phyloP scores from a whole-genome alignment of 2,113 vertebrate genomes.

The Edolisoma coerulescens region DNA sequence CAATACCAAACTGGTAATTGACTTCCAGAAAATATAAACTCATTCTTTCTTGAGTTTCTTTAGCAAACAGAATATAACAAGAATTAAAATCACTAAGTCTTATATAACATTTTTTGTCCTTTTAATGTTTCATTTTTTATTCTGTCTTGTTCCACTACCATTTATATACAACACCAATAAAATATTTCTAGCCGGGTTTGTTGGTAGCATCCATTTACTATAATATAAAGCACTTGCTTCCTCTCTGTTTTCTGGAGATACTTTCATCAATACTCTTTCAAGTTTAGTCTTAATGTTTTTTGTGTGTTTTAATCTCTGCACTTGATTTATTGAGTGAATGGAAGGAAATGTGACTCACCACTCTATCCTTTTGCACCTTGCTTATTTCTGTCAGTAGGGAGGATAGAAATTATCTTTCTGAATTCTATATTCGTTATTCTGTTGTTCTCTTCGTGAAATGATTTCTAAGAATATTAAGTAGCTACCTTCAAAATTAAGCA shows the following conservation, averaged over 20 bases:
- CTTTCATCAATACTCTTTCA: slow-evolving; percentile 2
- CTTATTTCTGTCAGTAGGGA: not conserved
- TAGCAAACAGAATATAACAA: not conserved
- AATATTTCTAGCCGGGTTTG: not conserved
- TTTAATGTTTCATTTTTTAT: not conserved
- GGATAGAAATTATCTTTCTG: not conserved
- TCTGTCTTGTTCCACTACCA: not conserved
- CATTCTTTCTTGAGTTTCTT: not conserved
- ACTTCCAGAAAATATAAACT: not conserved
- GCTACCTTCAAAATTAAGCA: not conserved
- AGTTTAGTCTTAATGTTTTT: not conserved
- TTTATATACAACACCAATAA: not conserved
- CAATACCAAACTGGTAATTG: not conserved
- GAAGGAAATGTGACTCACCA: not conserved
- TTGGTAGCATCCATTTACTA: not conserved
- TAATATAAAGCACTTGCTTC: not conserved
- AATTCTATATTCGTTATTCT: not conserved
- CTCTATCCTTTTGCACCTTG: not conserved
- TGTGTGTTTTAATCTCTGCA: not conserved
- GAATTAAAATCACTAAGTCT: not conserved
- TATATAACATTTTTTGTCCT: not conserved
- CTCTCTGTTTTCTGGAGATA: not conserved
- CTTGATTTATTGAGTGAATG: slow-evolving; percentile 3
- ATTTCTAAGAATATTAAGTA: not conserved
- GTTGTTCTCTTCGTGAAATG: not conserved